Conservation (phyloP, 2,113 vertebrate genomes). For the Todiramphus chloris region DNA sequence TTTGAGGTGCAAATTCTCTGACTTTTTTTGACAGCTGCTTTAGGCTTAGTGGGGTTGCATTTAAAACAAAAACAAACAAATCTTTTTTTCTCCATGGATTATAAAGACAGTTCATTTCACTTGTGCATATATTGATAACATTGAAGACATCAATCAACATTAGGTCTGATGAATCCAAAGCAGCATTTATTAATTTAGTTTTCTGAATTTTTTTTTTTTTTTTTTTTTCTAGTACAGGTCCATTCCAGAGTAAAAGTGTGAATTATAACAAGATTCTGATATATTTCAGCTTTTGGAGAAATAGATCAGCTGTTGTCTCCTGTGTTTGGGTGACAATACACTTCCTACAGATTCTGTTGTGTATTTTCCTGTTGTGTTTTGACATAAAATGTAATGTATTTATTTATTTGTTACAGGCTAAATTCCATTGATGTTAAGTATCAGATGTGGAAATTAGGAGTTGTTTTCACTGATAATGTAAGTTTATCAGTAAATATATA, state of each 20-base stretch:
- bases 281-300: neutral
- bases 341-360: neutral
- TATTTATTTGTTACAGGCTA: slow-evolving; percentile 74
- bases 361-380: neutral
- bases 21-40: neutral
- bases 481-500: slow-evolving; percentile 34
- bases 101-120: neutral
- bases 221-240: neutral
- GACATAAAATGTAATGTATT: neutral
- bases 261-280: neutral
- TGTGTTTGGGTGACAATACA: neutral
- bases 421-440: slow-evolving; percentile 97
- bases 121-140: neutral
- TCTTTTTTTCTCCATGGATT: neutral
- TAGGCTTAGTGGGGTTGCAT: neutral
- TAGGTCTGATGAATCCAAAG: neutral
- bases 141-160: neutral
- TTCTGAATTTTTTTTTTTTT: neutral
- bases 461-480: slow-evolving; percentile 97
- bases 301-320: neutral
- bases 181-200: neutral
- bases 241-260: neutral
- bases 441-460: slow-evolving; percentile 98
- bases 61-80: neutral
- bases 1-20: neutral